Conservation (phyloP, 2,113 vertebrate genomes). For the Ibidorhyncha struthersii region DNA sequence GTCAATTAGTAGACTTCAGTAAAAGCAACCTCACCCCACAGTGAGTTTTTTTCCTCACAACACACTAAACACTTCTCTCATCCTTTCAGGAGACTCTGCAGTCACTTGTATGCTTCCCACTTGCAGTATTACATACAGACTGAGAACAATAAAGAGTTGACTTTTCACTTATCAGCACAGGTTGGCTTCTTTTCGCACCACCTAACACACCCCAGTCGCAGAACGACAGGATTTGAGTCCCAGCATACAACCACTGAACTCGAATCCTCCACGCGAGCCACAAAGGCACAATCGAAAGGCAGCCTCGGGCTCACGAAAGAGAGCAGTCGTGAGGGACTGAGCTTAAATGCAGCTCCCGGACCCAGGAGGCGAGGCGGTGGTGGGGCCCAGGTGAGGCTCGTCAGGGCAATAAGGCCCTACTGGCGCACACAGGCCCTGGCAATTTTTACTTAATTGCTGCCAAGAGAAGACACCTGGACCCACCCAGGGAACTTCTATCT, state of each 20-base stretch:
- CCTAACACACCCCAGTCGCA: rapidly evolving
- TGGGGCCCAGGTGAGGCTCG: neutral
- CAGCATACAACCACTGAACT: rapidly evolving
- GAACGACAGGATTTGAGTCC: rapidly evolving
- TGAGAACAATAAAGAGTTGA: neutral
- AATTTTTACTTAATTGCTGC: neutral
- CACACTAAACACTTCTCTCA: neutral
- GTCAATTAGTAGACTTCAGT: neutral
- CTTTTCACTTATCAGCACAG: neutral
- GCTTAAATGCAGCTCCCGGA: neutral
- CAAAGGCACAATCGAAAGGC: rapidly evolving
- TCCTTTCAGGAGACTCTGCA: neutral
- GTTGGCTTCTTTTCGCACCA: neutral
- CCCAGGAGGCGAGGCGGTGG: neutral
- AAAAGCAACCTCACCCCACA: neutral
- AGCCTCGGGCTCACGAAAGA: rapidly evolving
- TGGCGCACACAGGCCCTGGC: neutral
- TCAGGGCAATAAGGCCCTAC: neutral
- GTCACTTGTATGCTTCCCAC: neutral
- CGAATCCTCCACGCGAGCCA: rapidly evolving
- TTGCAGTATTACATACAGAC: rapidly evolving
- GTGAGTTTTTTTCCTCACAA: neutral
- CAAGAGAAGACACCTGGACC: neutral
- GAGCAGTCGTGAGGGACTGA: rapidly evolving
- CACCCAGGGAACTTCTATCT: neutral